Percentiles rank a stretch among this genome's conserved stretches.
phyloP scores from a whole-genome alignment of 2,797 vertebrate species.

The Florisuga fusca region DNA sequence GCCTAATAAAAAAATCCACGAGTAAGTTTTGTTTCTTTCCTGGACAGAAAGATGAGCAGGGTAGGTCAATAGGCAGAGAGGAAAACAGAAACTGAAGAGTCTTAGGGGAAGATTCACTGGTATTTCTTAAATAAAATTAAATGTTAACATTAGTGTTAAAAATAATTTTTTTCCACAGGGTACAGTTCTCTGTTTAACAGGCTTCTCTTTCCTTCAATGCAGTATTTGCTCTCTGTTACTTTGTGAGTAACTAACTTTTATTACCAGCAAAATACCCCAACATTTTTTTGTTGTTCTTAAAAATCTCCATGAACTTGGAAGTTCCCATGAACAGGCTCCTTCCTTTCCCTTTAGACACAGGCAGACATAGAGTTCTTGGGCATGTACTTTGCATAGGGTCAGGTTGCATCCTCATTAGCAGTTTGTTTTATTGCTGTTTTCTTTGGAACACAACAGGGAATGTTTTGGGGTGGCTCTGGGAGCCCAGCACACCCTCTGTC shows the following conservation, averaged over 20 bases:
- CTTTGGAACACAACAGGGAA: not conserved
- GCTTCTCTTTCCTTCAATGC: conserved; percentile 14
- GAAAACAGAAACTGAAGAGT: not conserved
- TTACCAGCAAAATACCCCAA: not conserved
- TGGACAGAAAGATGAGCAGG: not conserved
- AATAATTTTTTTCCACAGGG: not conserved
- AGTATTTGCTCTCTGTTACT: not conserved
- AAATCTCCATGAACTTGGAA: not conserved
- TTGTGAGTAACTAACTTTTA: conserved; percentile 17
- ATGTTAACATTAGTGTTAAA: not conserved
- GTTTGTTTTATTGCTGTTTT: conserved; percentile 35
- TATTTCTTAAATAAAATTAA: not conserved
- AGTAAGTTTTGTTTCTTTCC: not conserved
- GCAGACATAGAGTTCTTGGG: not conserved
- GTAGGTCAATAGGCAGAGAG: not conserved
- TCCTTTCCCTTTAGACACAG: not conserved
- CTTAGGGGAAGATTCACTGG: not conserved
- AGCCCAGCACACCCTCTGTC: not conserved
- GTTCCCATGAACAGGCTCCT: not conserved
- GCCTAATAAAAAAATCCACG: not conserved
- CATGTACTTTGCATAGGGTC: not conserved
- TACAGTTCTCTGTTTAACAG: conserved; percentile 11
- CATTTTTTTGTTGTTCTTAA: not conserved
- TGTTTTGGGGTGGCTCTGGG: not conserved
- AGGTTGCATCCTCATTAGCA: conserved; percentile 8